Base-by-base conservation (phyloP, 1,140 invertebrate species). In the Gryllus bimaculatus region DNA sequence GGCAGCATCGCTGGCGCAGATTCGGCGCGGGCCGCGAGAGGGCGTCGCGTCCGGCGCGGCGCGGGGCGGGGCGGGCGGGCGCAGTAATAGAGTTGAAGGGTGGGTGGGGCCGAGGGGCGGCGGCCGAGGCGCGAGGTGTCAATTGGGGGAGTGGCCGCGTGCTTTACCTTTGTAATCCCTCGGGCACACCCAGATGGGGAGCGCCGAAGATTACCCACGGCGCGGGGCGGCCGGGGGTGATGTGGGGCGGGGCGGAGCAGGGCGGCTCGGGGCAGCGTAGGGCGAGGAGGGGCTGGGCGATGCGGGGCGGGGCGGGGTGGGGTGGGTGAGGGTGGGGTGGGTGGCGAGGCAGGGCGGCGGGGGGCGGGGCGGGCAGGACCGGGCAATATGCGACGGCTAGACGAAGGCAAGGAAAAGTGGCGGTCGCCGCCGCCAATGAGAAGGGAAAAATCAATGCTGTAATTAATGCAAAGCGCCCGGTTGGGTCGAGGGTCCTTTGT, bases 121-220 rank as follows among this genome's bases (percentile, higher is more conserved):
- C 54, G 49, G 49, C 20, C 21, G 13, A 47, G 78, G 13, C 49
- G 74, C 13, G 47, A 79, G 74, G 47, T 79, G 78, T 79, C 78
- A 79, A 75, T 79, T 49, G 78, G 74, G 78, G 74, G 48, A 77
- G 76, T 47, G 47, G 76, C 48, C 47, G 47, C 76, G n/a, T 77
- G 76, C 48, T 77, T 77, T 77, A 77, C 76, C 76, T 77, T 77
- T 77, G 76, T 77, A 77, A 77, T 77, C 76, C 76, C 21, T 47
- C 18, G 54, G 76, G 47, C 76, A 77, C 76, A 77, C 76, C 76
- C 76, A 20, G 54, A 13, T 18, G 54, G 10, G 18, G 54, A 18
- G 54, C 10, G 54, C 18, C 2, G 54, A 39, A 39, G 26, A 39
- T 39, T 39, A 39, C 26, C 1, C 26, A 39, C 26, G 26, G 26